Conservation (phyloP, 2,797 vertebrate species). For the Fratercula arctica region DNA sequence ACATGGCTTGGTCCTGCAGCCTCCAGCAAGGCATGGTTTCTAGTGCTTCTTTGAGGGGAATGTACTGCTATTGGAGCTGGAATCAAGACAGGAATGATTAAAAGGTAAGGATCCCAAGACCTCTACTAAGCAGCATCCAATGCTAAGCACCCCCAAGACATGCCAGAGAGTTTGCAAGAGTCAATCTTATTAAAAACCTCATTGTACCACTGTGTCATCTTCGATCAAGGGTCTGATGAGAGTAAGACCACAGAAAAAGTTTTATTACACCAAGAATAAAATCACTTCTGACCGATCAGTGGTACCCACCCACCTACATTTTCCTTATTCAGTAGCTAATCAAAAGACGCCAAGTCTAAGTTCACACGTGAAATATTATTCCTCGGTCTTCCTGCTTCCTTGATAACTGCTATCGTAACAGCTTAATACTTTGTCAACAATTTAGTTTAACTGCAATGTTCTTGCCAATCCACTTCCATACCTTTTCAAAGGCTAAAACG, state of each 20-base stretch:
- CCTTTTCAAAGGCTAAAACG: not conserved
- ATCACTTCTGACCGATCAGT: not conserved
- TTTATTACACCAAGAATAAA: not conserved
- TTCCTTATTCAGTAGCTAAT: not conserved
- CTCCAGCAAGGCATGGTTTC: constrained; percentile 93
- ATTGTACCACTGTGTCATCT: not conserved
- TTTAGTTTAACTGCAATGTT: not conserved
- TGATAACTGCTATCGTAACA: not conserved
- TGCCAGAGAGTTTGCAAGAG: not conserved
- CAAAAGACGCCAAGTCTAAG: not conserved
- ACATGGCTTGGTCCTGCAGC: constrained; percentile 96
- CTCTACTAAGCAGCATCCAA: not conserved
- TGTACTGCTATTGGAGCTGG: constrained; percentile 80
- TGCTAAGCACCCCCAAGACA: not conserved
- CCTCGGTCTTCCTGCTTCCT: not conserved
- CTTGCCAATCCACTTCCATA: not conserved
- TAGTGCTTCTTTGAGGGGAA: constrained; percentile 86
- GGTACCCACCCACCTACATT: not conserved
- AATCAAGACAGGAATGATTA: constrained; percentile 21
- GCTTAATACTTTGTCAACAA: not conserved
- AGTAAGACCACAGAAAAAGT: not conserved
- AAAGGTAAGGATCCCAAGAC: not conserved
- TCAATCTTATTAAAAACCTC: not conserved
- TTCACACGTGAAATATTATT: not conserved
- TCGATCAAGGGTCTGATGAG: too few species aligned